phyloP scores from a whole-genome alignment of 2,888 invertebrate species.

The Bembecia ichneumoniformis region DNA sequence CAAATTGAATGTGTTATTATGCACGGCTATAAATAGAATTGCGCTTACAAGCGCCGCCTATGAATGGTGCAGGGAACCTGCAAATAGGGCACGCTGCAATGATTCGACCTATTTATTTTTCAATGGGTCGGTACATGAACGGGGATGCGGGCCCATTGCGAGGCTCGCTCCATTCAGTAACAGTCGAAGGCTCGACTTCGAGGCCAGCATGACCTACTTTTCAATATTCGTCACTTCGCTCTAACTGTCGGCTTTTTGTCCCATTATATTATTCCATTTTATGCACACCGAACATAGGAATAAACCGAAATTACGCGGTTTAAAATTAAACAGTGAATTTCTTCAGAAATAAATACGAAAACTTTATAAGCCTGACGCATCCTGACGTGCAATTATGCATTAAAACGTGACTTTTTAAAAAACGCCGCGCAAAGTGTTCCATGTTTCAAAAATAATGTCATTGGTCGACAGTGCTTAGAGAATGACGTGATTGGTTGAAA shows the following conservation, averaged over 20 bases:
- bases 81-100: constrained; percentile 64
- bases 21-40: constrained; percentile 50
- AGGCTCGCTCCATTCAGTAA: constrained; percentile 63
- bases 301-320: too few species aligned
- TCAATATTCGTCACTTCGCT: constrained; percentile 21
- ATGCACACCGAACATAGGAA: too few species aligned
- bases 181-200: constrained; percentile 41
- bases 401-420: constrained; percentile 25
- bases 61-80: constrained; percentile 57
- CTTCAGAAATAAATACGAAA: too few species aligned
- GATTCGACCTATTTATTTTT: constrained; percentile 71
- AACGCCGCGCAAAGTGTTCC: constrained; percentile 28
- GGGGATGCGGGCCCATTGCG: constrained; percentile 52
- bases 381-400: too few species aligned
- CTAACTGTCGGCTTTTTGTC: not conserved
- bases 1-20: not conserved
- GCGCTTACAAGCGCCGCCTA: constrained; percentile 36
- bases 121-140: constrained; percentile 66
- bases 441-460: constrained; percentile 25
- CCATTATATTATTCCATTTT: too few species aligned
- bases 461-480: constrained; percentile 26
- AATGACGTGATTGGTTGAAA: constrained; percentile 9
- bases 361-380: too few species aligned
- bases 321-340: too few species aligned
- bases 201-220: constrained; percentile 56